These are phyloP conservation scores for Herpetotheres cachinnans DNA, from an alignment of 2,113 vertebrate genomes.

Conservation along the genomic window DNA sequence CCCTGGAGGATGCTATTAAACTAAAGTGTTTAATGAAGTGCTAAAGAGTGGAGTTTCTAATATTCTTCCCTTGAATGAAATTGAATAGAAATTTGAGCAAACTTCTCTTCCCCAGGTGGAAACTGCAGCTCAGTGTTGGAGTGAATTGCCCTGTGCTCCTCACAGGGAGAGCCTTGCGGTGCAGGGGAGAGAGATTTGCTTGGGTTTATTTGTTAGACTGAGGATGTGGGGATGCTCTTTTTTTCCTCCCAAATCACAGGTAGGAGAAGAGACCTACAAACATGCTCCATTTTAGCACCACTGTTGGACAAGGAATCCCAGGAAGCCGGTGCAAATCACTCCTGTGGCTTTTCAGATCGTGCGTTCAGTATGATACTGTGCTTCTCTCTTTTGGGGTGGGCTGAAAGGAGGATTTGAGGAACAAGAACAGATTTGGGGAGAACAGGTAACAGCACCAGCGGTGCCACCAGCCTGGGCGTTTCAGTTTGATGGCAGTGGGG, in stretches of 20 bases:
- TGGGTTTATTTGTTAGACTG: neutral
- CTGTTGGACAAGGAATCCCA: neutral
- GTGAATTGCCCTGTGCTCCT: neutral
- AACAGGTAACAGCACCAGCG: neutral
- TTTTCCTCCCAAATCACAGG: neutral
- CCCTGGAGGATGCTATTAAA: constrained; percentile 87
- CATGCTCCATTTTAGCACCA: neutral
- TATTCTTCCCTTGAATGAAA: constrained; percentile 13
- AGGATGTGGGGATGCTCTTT: neutral
- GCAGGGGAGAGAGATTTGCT: neutral
- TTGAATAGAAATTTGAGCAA: neutral
- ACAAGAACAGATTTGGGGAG: neutral
- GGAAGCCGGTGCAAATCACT: neutral
- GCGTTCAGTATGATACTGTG: neutral
- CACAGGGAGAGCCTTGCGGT: neutral
- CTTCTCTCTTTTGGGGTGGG: neutral
- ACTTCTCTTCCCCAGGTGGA: neutral
- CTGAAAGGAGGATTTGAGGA: neutral
- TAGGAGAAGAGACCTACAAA: neutral
- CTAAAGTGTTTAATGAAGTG: constrained; percentile 89
- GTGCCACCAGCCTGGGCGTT: accelerated
- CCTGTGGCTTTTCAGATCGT: neutral
- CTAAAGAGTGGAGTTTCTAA: constrained; percentile 79
- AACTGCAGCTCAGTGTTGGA: neutral
- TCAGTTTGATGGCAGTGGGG: neutral